Evolutionary conservation across 2,797 vertebrate species (phyloP).

Genomic region (Knipowitschia caucasica): DNA sequence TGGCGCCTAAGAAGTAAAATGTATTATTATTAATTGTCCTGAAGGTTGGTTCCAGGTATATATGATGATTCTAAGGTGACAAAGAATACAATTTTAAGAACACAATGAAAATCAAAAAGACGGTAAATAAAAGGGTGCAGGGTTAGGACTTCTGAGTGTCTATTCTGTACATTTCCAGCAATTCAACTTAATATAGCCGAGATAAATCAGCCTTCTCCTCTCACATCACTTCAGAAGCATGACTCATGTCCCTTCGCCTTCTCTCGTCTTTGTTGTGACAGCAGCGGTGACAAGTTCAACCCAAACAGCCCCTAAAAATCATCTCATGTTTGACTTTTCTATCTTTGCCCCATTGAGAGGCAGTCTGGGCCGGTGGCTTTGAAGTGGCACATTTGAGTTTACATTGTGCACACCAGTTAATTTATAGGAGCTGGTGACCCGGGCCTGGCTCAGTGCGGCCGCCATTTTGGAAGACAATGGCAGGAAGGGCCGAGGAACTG

Average conservation of each 20-base stretch:
- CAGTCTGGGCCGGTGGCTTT: slow-evolving; percentile 72
- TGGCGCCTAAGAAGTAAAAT: no score
- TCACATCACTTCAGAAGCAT: no score
- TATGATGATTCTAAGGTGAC: no score
- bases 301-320: slow-evolving; percentile 57
- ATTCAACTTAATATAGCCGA: no score
- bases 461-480: slow-evolving; percentile 81
- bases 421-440: slow-evolving; percentile 93
- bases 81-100: no score
- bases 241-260: background rate
- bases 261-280: slow-evolving; percentile 57
- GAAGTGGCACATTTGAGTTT: slow-evolving; percentile 81
- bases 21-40: no score
- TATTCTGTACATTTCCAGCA: no score
- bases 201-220: no score
- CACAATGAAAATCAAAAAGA: no score
- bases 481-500: slow-evolving; percentile 85
- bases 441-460: slow-evolving; percentile 87
- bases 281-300: slow-evolving; percentile 62
- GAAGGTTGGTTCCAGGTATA: no score
- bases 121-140: no score
- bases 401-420: slow-evolving; percentile 86
- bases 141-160: no score
- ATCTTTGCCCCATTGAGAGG: slow-evolving; percentile 64
- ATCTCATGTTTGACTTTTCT: slow-evolving; percentile 42